Conservation (phyloP, 2,797 vertebrate species). For the Sebastes taczanowskii region DNA sequence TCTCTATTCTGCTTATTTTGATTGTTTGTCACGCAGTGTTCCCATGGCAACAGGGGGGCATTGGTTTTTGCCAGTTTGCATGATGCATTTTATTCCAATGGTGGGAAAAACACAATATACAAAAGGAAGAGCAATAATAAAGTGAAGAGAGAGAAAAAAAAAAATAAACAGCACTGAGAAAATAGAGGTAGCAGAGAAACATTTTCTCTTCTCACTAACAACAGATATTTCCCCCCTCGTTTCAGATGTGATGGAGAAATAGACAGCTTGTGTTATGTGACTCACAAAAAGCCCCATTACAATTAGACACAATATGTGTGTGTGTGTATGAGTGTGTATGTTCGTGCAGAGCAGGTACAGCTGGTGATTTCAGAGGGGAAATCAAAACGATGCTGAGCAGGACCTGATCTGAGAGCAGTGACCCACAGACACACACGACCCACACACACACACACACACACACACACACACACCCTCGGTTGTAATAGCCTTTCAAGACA, state of each 20-base stretch:
- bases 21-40: constrained; percentile 13
- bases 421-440: constrained; percentile 15
- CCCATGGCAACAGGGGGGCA: constrained; percentile 19
- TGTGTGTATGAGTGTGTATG: constrained; percentile 11
- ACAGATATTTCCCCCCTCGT: constrained; percentile 34
- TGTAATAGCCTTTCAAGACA: constrained; percentile 45
- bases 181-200: constrained; percentile 15
- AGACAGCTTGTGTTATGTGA: constrained; percentile 50
- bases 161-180: neutral
- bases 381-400: constrained; percentile 63
- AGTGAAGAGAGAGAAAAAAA: neutral
- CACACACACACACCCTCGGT: constrained; percentile 1
- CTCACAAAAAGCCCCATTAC: constrained; percentile 54
- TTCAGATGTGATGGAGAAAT: constrained; percentile 51
- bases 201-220: constrained; percentile 34
- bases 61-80: constrained; percentile 8
- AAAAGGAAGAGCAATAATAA: constrained; percentile 17
- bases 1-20: constrained; percentile 4
- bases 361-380: constrained; percentile 69
- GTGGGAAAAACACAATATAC: constrained; percentile 3
- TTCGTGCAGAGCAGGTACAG: constrained; percentile 51
- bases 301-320: constrained; percentile 52
- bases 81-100: constrained; percentile 8
- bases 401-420: constrained; percentile 60
- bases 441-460: neutral